Evolutionary conservation across 2,888 invertebrate genomes (phyloP).

Genomic region (Athetis lepigone): DNA sequence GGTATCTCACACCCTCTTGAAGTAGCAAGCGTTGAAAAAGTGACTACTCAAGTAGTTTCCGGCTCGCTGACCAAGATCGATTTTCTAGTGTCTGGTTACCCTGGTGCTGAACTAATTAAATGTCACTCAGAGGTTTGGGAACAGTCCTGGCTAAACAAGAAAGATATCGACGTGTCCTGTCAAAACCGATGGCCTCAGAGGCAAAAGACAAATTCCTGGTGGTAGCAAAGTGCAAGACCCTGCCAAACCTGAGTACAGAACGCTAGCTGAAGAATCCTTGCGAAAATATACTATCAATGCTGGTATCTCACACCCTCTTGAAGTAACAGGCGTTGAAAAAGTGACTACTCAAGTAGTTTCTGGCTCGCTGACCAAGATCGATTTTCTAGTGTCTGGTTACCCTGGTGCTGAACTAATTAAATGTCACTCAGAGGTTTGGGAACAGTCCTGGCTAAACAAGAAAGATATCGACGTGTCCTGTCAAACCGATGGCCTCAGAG

Average conservation of each 20-base stretch:
- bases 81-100: slow-evolving; percentile 18
- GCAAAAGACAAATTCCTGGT: no score
- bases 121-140: no score
- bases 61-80: slow-evolving; percentile 59
- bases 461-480: slow-evolving; percentile 18
- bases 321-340: slow-evolving; percentile 47
- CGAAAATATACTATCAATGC: slow-evolving; percentile 47
- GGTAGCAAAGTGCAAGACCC: no score
- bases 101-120: neutral
- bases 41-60: slow-evolving; percentile 62
- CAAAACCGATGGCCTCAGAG: no score
- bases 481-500: slow-evolving; percentile 15
- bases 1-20: slow-evolving; percentile 30
- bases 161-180: slow-evolving; percentile 15
- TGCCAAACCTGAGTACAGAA: no score
- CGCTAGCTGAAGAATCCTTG: slow-evolving; percentile 58
- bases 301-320: slow-evolving; percentile 38
- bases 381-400: slow-evolving; percentile 23
- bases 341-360: slow-evolving; percentile 66
- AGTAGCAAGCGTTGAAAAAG: slow-evolving; percentile 51
- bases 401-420: neutral
- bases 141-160: no score
- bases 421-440: slow-evolving; percentile 34
- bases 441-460: slow-evolving; percentile 20
- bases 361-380: slow-evolving; percentile 59